Percentiles rank a stretch among this genome's conserved stretches.
Evolutionary conservation across 1,140 invertebrate species (phyloP).

Genomic region (Zaprionus ghesquierei): DNA sequence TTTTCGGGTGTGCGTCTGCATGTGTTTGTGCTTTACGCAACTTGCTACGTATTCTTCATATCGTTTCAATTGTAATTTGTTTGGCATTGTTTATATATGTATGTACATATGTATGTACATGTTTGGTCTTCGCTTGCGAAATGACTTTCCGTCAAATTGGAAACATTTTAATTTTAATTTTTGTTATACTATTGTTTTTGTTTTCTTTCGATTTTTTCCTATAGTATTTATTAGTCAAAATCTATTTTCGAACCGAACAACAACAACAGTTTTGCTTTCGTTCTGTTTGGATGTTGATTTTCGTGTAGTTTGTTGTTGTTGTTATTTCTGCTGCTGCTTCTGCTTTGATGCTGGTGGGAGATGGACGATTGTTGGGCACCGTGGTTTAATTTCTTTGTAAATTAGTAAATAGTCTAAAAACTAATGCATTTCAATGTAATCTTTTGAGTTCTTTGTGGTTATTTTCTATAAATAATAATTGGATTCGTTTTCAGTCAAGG

Average conservation of each 20-base stretch:
- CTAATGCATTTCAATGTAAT: background rate
- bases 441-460: background rate
- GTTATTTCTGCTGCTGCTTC: slow-evolving; percentile 16
- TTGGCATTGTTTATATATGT: slow-evolving; percentile 48
- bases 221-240: slow-evolving; percentile 82
- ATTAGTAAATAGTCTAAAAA: background rate
- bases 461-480: slow-evolving; percentile 3
- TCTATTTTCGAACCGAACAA: slow-evolving; percentile 76
- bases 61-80: slow-evolving; percentile 13
- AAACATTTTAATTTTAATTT: slow-evolving; percentile 51
- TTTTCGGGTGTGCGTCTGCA: slow-evolving; percentile 1
- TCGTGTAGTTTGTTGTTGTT: slow-evolving; percentile 29
- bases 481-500: background rate
- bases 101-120: too few species aligned
- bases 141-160: slow-evolving; percentile 16
- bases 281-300: slow-evolving; percentile 40
- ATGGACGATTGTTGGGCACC: slow-evolving; percentile 28
- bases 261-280: slow-evolving; percentile 50
- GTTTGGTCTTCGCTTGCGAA: slow-evolving; percentile 30
- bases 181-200: slow-evolving; percentile 34
- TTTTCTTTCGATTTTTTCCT: slow-evolving; percentile 67
- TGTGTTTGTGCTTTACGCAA: slow-evolving; percentile 46
- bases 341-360: slow-evolving; percentile 4
- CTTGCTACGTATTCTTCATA: slow-evolving; percentile 36
- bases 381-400: slow-evolving; percentile 40